phyloP scores from a whole-genome alignment of 37 sponge, comb jelly and placozoan species.

The Lycopodina hypogea region DNA sequence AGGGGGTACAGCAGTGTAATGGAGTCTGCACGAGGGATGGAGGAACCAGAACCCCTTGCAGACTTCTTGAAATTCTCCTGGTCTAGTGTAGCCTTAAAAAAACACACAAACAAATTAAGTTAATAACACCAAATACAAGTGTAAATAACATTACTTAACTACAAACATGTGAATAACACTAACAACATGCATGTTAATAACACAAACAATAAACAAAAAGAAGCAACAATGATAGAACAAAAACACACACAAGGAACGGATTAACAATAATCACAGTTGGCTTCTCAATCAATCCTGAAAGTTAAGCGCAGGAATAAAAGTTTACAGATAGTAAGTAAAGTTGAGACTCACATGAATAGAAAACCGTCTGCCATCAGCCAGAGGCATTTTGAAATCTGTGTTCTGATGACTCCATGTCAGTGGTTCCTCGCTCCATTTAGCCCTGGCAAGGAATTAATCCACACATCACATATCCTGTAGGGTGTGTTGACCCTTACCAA shows the following conservation, averaged over 20 bases:
- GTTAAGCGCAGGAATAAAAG: background rate
- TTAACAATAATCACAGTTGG: too few species aligned
- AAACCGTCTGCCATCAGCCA: conserved; percentile 5
- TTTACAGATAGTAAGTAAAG: background rate
- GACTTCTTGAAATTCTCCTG: conserved; percentile 2
- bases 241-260: too few species aligned
- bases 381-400: background rate
- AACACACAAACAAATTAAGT: too few species aligned
- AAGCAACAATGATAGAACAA: too few species aligned
- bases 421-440: background rate
- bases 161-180: too few species aligned
- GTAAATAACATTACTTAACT: too few species aligned
- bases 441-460: background rate
- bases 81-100: background rate
- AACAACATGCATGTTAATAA: too few species aligned
- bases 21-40: conserved; percentile 26
- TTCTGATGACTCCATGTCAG: background rate
- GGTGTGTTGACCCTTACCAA: too few species aligned
- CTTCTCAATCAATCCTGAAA: too few species aligned
- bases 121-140: too few species aligned
- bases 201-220: too few species aligned
- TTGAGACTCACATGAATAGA: conserved; percentile 25
- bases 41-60: background rate
- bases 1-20: conserved; percentile 52
- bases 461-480: background rate